Percentiles rank a stretch among this genome's conserved stretches.
These are phyloP conservation scores for Australoheros facetus DNA, from an alignment of 2,797 vertebrate genomes.

Conservation along the genomic window DNA sequence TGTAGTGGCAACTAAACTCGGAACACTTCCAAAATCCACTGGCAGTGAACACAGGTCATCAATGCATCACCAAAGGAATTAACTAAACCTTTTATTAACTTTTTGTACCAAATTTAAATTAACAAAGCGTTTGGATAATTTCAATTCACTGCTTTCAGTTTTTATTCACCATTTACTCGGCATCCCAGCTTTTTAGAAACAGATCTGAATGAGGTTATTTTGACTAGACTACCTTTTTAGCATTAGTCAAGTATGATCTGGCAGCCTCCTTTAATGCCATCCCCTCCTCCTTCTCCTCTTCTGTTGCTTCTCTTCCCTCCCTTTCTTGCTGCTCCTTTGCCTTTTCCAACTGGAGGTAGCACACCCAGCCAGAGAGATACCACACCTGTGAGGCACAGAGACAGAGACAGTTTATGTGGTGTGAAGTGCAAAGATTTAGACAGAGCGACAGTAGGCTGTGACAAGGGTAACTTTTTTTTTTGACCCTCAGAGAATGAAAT, in stretches of 20 bases:
- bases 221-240: slow-evolving; percentile 77
- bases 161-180: not conserved
- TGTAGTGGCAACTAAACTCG: not conserved
- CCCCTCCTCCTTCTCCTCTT: slow-evolving; percentile 64
- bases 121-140: not conserved
- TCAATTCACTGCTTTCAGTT: not conserved
- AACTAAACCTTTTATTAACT: not conserved
- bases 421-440: slow-evolving; percentile 14
- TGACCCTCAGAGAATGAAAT: slow-evolving; percentile 48
- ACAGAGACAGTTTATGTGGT: not conserved
- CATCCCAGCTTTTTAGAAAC: not conserved
- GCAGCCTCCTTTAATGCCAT: slow-evolving; percentile 74
- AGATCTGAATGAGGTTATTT: not conserved
- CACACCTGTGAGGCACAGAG: slow-evolving; percentile 77
- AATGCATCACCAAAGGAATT: not conserved
- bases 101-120: not conserved
- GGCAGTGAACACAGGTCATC: not conserved
- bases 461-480: slow-evolving; percentile 55
- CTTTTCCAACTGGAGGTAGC: slow-evolving; percentile 80
- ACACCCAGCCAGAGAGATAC: slow-evolving; percentile 83
- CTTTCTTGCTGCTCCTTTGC: slow-evolving; percentile 60
- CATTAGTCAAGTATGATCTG: slow-evolving; percentile 80
- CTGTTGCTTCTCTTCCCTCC: slow-evolving; percentile 63
- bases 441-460: slow-evolving; percentile 46
- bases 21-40: not conserved